Evolutionary conservation across 2,888 invertebrate species (phyloP).

Genomic region (Aleiodes alternator): DNA sequence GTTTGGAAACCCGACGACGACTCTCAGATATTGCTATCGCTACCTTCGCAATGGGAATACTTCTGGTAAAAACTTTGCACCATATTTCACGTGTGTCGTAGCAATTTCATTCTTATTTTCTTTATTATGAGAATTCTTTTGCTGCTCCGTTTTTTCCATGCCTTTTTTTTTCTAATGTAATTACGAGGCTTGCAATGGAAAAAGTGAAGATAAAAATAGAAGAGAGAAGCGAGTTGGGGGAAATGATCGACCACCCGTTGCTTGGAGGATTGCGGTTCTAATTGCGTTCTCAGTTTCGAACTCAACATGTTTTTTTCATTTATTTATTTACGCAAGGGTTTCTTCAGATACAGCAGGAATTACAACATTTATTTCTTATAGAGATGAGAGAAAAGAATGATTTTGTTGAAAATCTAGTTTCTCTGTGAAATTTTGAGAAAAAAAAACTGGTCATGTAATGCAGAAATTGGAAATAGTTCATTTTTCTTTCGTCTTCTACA

Average conservation of each 20-base stretch:
- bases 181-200: constrained; percentile 31
- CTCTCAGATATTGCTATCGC: constrained; percentile 38
- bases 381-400: neutral
- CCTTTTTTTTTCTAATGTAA: constrained; percentile 25
- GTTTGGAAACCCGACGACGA: constrained; percentile 29
- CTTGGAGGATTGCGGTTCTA: constrained; percentile 46
- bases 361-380: constrained; percentile 18
- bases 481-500: no score
- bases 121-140: constrained; percentile 2
- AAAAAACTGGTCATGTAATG: no score
- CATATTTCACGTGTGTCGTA: constrained; percentile 37
- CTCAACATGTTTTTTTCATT: constrained; percentile 35
- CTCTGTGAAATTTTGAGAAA: neutral
- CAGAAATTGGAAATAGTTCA: no score
- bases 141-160: neutral
- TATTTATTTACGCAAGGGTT: constrained; percentile 41
- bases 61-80: constrained; percentile 28
- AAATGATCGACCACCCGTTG: constrained; percentile 53
- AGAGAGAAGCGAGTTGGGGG: constrained; percentile 32
- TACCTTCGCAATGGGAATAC: constrained; percentile 20
- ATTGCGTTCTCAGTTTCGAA: constrained; percentile 42
- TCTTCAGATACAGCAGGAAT: constrained; percentile 27
- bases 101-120: constrained; percentile 15
- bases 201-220: constrained; percentile 18
- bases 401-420: neutral